phyloP scores from a whole-genome alignment of 2,113 vertebrate species.

The Trochalopteron elliotii region DNA sequence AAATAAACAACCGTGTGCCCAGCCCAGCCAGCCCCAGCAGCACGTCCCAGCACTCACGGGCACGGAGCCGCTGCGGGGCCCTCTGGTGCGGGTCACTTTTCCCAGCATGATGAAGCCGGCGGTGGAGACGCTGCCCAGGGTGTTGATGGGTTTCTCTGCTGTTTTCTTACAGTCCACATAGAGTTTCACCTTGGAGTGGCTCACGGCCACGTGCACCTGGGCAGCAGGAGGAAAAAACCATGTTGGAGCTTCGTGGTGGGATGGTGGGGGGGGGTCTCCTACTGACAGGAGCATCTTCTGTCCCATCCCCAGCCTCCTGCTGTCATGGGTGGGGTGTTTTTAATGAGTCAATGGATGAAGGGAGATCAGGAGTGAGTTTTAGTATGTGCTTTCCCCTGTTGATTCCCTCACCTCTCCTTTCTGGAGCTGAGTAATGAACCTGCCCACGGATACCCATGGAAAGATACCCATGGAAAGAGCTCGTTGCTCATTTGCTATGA shows the following conservation, averaged over 20 bases:
- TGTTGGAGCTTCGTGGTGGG: fast-evolving
- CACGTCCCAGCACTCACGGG: constrained; percentile 55
- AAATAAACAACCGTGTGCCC: too few species aligned
- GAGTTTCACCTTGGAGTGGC: constrained; percentile 81
- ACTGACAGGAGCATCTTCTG: neutral
- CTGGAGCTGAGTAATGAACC: neutral
- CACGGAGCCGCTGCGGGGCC: constrained; percentile 85
- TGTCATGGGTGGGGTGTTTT: neutral
- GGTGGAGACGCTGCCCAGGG: constrained; percentile 74
- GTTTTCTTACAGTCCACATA: constrained; percentile 88
- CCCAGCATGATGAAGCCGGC: constrained; percentile 89
- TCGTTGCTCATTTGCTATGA: neutral
- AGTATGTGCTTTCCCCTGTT: neutral
- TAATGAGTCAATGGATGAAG: neutral
- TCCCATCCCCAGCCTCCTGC: neutral
- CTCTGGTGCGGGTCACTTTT: constrained; percentile 83
- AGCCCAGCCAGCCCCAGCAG: neutral
- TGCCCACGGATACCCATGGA: neutral
- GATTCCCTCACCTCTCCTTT: neutral
- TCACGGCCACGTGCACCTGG: constrained; percentile 89
- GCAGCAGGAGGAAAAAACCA: neutral
- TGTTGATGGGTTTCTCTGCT: constrained; percentile 78
- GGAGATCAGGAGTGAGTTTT: neutral
- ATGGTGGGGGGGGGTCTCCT: neutral
- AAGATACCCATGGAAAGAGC: neutral